Conservation (phyloP, 2,888 invertebrate species). For the Cataglyphis livida region DNA sequence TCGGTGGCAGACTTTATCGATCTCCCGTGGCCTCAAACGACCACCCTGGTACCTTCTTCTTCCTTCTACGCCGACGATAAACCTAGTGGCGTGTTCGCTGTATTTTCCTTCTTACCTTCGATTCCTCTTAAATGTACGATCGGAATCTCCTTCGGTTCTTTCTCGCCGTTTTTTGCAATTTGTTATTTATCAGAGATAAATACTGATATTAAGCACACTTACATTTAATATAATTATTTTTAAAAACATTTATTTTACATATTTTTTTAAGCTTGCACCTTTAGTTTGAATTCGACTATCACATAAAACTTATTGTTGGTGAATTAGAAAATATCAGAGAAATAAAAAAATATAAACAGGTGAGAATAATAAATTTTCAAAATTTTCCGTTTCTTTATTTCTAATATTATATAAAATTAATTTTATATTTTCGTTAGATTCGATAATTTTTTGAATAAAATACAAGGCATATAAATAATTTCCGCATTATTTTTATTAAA, state of each 20-base stretch:
- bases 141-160: slow-evolving; percentile 38
- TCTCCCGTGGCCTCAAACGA: slow-evolving; percentile 75
- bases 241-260: background rate
- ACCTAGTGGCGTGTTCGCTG: slow-evolving; percentile 65
- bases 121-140: slow-evolving; percentile 59
- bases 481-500: slow-evolving; percentile 10
- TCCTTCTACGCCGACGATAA: slow-evolving; percentile 71
- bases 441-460: background rate
- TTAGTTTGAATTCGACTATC: background rate
- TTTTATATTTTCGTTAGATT: background rate
- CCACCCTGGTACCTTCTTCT: slow-evolving; percentile 76
- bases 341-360: background rate
- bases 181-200: slow-evolving; percentile 1
- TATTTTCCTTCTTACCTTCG: slow-evolving; percentile 62
- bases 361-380: background rate
- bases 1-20: slow-evolving; percentile 77
- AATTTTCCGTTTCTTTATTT: background rate
- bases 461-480: background rate
- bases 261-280: background rate
- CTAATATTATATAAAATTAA: background rate
- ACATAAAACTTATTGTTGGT: background rate
- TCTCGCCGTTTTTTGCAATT: slow-evolving; percentile 4
- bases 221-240: background rate
- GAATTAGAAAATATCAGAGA: background rate
- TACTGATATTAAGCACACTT: background rate